Evolutionary conservation across 2,888 invertebrate species (phyloP).

Genomic region (Caprella mutica): DNA sequence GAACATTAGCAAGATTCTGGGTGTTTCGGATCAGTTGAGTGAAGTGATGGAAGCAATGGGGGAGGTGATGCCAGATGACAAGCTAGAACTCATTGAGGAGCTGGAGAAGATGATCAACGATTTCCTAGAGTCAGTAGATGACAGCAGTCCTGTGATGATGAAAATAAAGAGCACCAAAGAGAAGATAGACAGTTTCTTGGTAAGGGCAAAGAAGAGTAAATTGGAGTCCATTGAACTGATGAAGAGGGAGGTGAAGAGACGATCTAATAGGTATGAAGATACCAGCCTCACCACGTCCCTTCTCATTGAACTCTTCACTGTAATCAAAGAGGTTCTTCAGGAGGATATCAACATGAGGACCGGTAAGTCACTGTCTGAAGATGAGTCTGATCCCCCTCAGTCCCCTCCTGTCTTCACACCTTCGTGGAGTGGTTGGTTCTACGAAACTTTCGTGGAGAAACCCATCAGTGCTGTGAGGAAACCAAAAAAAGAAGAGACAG

Average conservation of each 20-base stretch:
- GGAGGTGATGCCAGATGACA: not conserved
- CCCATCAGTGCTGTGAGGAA: not conserved
- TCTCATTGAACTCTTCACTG: slow-evolving; percentile 18
- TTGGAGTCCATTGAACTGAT: slow-evolving; percentile 20
- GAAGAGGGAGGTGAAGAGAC: slow-evolving; percentile 15
- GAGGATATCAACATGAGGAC: slow-evolving; percentile 31
- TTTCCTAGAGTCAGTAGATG: not conserved
- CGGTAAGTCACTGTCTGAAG: slow-evolving; percentile 15
- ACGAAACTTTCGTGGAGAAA: not conserved
- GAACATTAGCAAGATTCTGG: not conserved
- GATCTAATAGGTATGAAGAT: slow-evolving; percentile 18
- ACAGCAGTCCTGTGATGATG: not conserved
- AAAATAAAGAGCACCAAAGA: slow-evolving; percentile 11
- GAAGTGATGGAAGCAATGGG: slow-evolving; percentile 1
- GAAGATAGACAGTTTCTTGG: slow-evolving; percentile 18
- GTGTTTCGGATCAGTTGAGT: not conserved
- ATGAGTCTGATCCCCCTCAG: not conserved
- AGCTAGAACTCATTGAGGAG: not conserved
- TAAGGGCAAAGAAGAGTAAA: slow-evolving; percentile 13
- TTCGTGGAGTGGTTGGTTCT: not conserved
- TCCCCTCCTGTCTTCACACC: no score
- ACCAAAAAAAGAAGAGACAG: not conserved
- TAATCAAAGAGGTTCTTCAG: slow-evolving; percentile 24
- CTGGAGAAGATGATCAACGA: not conserved
- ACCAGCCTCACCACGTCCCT: slow-evolving; percentile 4